Conservation (phyloP, 2,113 vertebrate species). For the Forbesichthys papilliferus region DNA sequence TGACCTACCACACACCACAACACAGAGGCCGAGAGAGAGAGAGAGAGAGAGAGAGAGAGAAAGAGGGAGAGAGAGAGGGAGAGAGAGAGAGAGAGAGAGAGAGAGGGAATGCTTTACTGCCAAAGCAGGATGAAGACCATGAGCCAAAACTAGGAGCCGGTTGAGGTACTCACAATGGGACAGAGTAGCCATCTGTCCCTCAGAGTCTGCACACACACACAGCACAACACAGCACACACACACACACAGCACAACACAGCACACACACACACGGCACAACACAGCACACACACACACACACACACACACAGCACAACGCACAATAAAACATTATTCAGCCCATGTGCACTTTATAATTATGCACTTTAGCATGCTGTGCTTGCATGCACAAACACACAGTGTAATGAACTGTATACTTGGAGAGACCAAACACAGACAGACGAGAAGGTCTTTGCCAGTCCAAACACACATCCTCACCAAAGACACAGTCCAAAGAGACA, state of each 20-base stretch:
- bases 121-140: constrained; percentile 65
- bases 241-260: too few relatives aligned
- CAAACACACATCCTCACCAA: constrained; percentile 1
- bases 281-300: neutral
- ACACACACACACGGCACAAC: neutral
- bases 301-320: neutral
- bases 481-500: neutral
- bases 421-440: neutral
- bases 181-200: constrained; percentile 73
- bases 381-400: neutral
- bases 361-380: constrained; percentile 2
- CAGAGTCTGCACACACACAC: constrained; percentile 32
- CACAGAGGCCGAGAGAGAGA: neutral
- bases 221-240: neutral
- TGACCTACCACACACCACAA: too few relatives aligned
- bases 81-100: neutral
- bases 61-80: neutral
- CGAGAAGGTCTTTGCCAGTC: neutral
- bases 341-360: constrained; percentile 17
- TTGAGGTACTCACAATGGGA: constrained; percentile 41
- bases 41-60: too few relatives aligned
- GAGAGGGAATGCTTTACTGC: constrained; percentile 3
- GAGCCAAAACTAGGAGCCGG: constrained; percentile 58
- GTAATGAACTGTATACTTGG: too few relatives aligned
- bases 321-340: constrained; percentile 6